Base-by-base conservation (phyloP, 2,113 vertebrate genomes). In the Caloenas nicobarica region DNA sequence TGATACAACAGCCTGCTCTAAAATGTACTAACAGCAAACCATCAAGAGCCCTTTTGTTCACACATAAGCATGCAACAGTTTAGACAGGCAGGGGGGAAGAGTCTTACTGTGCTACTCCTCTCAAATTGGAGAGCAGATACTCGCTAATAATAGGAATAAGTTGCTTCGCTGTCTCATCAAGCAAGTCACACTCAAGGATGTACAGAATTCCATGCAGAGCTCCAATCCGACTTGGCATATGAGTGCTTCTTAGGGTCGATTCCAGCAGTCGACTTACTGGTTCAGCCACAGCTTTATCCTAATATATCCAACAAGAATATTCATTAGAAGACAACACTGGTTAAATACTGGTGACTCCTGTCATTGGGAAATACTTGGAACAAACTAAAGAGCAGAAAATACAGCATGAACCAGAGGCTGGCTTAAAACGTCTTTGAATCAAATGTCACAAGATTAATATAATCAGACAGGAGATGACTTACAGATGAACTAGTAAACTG, bases 251-350 rank as follows among this genome's bases (percentile, higher is more conserved):
- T 10, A 99, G 98, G 1, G 99, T 98, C 10, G 98, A 98, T 96
- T 99, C 99, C 97, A 99, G 89, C 73, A 99, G 97, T 23, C 99
- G 99, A 83, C 98, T 99, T 28, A 99, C 98, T 0, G 99, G 98
- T 93, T 99, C 99, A 1, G 99, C 99, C 64, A 99, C 99, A 3
- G 96, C 98, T 97, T 99, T 99, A 97, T 99, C 99, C 99, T 99
- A 48, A 42, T 18, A 79, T 54, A 91, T 12, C 42, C 77, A 92
- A 91, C 2, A 4, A 71, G 11, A 81, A 9, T 2, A 58, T 18
- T 56, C 48, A 53, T 88, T 81, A 89, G 21, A 86, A 90, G 29
- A 40, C 48, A 88, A 26, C 18, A 28, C 7, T 29, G 44, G 34
- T 40, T 85, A 24, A 58, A 53, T 9, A 66, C 19, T 29, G 19